Conservation (phyloP, 1,140 invertebrate species). For the Drosophila kanapiae region DNA sequence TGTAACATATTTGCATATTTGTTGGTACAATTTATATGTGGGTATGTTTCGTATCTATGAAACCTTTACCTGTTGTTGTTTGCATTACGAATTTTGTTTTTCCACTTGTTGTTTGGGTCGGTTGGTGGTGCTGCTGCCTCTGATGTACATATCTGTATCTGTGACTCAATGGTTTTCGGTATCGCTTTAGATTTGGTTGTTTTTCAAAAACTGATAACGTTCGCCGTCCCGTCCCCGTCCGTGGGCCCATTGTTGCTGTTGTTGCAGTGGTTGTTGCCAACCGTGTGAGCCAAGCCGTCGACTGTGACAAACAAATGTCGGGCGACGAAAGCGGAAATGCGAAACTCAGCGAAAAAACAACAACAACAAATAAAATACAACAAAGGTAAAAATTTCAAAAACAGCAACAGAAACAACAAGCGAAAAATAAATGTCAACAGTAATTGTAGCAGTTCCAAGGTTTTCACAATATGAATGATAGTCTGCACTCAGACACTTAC, state of each 20-base stretch:
- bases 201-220: conserved; percentile 62
- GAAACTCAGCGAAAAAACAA: conserved; percentile 59
- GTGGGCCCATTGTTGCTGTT: conserved; percentile 10
- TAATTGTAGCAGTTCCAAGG: conserved; percentile 80
- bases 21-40: conserved; percentile 5
- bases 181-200: conserved; percentile 55
- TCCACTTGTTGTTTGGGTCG: conserved; percentile 69
- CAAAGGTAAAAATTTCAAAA: conserved; percentile 26
- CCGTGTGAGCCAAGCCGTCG: conserved; percentile 54
- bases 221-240: no score
- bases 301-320: conserved; percentile 77
- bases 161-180: conserved; percentile 53
- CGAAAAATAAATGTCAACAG: conserved; percentile 71
- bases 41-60: conserved; percentile 25
- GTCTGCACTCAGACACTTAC: conserved; percentile 30
- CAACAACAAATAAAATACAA: conserved; percentile 6
- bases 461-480: conserved; percentile 82
- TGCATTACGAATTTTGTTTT: conserved; percentile 68
- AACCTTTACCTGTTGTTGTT: conserved; percentile 17
- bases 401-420: conserved; percentile 34
- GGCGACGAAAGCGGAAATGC: conserved; percentile 74
- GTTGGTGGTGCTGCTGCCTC: neutral
- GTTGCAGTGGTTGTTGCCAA: conserved; percentile 62
- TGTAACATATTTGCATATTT: conserved; percentile 25
- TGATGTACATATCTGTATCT: conserved; percentile 24